A percentile compares a stretch with the other conserved stretches of the same genome.
Conservation (phyloP, 1,140 invertebrate genomes). For the Episyrphus balteatus region DNA sequence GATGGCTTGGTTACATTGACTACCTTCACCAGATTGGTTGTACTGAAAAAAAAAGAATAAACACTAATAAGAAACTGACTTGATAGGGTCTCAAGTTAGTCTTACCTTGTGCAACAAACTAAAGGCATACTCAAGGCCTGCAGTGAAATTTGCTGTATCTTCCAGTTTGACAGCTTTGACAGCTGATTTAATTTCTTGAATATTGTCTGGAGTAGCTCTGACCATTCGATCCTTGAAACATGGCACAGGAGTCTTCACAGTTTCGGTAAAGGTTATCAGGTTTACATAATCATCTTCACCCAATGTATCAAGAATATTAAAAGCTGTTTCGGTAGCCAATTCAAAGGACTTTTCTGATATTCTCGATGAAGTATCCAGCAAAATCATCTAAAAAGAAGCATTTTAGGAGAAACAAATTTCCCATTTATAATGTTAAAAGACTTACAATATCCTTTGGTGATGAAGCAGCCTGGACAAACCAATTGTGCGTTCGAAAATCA, state of each 20-base stretch:
- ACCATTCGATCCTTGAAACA: constrained; percentile 84
- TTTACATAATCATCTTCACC: constrained; percentile 96
- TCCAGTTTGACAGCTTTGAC: constrained; percentile 55
- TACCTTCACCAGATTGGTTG: constrained; percentile 66
- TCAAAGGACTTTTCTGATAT: constrained; percentile 76
- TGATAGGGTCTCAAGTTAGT: not conserved
- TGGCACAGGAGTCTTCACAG: constrained; percentile 61
- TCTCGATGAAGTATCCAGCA: constrained; percentile 81
- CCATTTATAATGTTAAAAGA: not conserved
- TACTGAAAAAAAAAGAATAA: constrained; percentile 43
- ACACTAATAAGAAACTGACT: not conserved
- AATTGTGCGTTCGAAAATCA: constrained; percentile 76
- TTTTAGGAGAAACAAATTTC: not conserved
- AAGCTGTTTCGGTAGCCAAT: constrained; percentile 74
- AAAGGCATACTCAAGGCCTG: constrained; percentile 81
- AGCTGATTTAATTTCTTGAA: constrained; percentile 67
- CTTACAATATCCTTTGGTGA: constrained; percentile 84
- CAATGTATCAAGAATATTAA: constrained; percentile 84
- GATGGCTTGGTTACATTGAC: constrained; percentile 95
- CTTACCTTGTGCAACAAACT: constrained; percentile 78
- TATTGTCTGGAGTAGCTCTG: constrained; percentile 78
- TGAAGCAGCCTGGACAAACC: constrained; percentile 93
- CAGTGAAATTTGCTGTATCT: constrained; percentile 85
- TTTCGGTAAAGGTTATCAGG: constrained; percentile 72
- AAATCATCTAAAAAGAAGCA: constrained; percentile 49